Base-by-base conservation (phyloP, 2,113 vertebrate species). In the Cavia aperea region DNA sequence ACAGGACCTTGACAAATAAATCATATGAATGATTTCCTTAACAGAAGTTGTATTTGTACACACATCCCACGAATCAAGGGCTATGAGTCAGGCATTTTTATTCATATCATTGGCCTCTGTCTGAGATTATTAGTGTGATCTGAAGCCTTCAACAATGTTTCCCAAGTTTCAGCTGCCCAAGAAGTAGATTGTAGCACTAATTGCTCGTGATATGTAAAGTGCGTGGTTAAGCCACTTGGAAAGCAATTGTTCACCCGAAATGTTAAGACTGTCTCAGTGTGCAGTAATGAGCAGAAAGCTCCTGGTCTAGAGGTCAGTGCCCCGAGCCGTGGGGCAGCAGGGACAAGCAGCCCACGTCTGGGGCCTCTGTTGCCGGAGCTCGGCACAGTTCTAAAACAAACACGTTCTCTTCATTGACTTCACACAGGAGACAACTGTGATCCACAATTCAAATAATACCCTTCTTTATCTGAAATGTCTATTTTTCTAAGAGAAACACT, bases 401-500 rank as follows among this genome's bases (percentile, higher is more conserved):
- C 51, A 33, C 56, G n/a, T 81, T 88, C 73, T 78, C 46, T 89
- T 68, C 60, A 81, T 3, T 39, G 84, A 65, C 84, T 93, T 86
- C 75, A 54, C 70, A 63, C 88, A 90, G 19, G 87, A 51, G 89
- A 85, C 29, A 54, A 89, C 75, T 63, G 54, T 62, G 63, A 79
- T 65, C n/a, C 36, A 11, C 16, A 88, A 66, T 13, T 70, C 23
- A 19, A 43, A 81, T 54, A 82, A 88, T 18, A 24, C 36, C 72
- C 87, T 92, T 79, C 93, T 93, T 86, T 36, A 89, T 82, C 81
- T 14, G 60, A 96, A 91, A 95, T 92, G 46, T 96, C 90, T 95
- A 92, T 88, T 96, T 97, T 96, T 96, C 96, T 97, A 96, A 95
- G 88, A 58, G 87, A 93, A 88, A 84, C 14, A 24, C 87, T 82